A percentile compares a stretch with the other conserved stretches of the same genome.
Conservation (phyloP, 1,140 invertebrate species). For the Apis dorsata region DNA sequence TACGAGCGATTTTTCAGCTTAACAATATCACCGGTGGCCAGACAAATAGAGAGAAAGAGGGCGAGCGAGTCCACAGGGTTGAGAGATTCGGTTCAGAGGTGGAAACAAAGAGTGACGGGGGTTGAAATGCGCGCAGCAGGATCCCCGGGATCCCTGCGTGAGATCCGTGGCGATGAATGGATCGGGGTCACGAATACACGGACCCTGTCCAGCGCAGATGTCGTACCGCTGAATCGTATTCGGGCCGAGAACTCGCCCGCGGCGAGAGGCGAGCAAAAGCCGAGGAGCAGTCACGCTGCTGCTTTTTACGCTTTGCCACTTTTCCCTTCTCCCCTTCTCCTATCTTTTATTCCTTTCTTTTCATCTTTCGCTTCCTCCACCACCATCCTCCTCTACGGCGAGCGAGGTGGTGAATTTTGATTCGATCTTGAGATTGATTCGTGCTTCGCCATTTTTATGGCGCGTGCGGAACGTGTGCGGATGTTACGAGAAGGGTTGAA, state of each 20-base stretch:
- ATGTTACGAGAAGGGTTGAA: no score
- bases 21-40: background rate
- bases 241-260: conserved; percentile 53
- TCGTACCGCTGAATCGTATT: conserved; percentile 51
- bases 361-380: no score
- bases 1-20: background rate
- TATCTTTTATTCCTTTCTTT: background rate
- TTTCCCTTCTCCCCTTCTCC: no score
- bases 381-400: no score
- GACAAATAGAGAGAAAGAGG: background rate
- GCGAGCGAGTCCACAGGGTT: conserved; percentile 8
- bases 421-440: no score
- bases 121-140: conserved; percentile 14
- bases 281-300: conserved; percentile 6
- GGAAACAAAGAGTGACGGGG: conserved; percentile 39
- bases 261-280: conserved; percentile 35
- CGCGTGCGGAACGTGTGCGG: no score
- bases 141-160: conserved; percentile 19
- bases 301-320: background rate
- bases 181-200: conserved; percentile 69
- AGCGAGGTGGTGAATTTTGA: no score
- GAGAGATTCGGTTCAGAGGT: conserved; percentile 7
- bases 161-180: conserved; percentile 64
- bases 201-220: conserved; percentile 54
- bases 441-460: no score